Evolutionary conservation across 2,113 vertebrate genomes (phyloP).

Genomic region (Microcebus ravelobensis): DNA sequence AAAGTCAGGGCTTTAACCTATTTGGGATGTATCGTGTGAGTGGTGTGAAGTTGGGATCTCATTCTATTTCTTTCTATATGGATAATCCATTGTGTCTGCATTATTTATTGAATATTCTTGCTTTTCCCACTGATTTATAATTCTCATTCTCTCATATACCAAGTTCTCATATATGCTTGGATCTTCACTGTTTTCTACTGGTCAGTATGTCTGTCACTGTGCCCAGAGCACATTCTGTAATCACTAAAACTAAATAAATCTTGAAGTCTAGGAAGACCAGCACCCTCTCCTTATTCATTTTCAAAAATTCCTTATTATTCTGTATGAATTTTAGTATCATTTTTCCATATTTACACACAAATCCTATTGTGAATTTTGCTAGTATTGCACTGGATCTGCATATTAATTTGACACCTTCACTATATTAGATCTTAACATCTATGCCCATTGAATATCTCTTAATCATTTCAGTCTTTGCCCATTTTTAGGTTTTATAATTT

Average conservation of each 20-base stretch:
- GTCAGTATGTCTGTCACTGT: neutral
- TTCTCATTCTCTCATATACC: neutral
- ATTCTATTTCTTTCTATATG: neutral
- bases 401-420: constrained; percentile 9
- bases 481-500: constrained; percentile 13
- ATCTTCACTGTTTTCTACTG: neutral
- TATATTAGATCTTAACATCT: neutral
- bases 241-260: constrained; percentile 1
- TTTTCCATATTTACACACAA: constrained; percentile 25
- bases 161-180: neutral
- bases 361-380: neutral
- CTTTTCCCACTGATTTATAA: neutral
- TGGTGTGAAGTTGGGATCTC: neutral
- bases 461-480: neutral
- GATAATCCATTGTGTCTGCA: neutral
- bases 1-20: neutral
- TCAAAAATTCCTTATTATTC: neutral
- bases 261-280: neutral
- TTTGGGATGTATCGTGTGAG: neutral
- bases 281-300: neutral
- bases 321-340: neutral
- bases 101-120: neutral
- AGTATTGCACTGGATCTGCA: neutral
- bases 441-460: neutral
- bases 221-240: neutral